Evolutionary conservation across 1,140 invertebrate genomes (phyloP).

Genomic region (Drosophila willistoni): DNA sequence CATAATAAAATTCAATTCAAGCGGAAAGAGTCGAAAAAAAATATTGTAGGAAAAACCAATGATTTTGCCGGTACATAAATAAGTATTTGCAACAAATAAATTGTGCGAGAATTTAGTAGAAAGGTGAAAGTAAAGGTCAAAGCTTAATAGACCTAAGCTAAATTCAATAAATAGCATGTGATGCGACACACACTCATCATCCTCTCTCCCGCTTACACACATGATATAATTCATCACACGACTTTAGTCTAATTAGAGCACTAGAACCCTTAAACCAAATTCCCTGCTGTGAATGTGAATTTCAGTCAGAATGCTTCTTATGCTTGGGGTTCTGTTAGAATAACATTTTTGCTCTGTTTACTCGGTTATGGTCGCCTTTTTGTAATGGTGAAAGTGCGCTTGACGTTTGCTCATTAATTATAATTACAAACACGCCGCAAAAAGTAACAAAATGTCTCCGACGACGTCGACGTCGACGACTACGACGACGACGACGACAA

Average conservation of each 20-base stretch:
- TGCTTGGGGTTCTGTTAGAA: conserved; percentile 22
- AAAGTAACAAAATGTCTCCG: conserved; percentile 42
- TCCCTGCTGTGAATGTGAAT: conserved; percentile 29
- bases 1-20: conserved; percentile 60
- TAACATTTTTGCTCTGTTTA: conserved; percentile 32
- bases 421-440: conserved; percentile 63
- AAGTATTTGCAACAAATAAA: conserved; percentile 38
- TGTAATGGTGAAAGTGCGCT: conserved; percentile 32
- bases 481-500: not conserved
- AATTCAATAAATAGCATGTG: conserved; percentile 5
- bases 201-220: not conserved
- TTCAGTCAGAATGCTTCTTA: conserved; percentile 34
- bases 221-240: conserved; percentile 26
- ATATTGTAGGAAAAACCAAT: conserved; percentile 28
- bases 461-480: conserved; percentile 4
- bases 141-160: not conserved
- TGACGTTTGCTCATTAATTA: conserved; percentile 70
- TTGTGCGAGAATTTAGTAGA: conserved; percentile 1
- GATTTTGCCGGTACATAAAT: conserved; percentile 48
- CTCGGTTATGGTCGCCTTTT: conserved; percentile 20
- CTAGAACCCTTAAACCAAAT: conserved; percentile 31
- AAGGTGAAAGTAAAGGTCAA: conserved; percentile 21
- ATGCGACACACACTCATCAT: not conserved
- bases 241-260: conserved; percentile 55
- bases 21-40: conserved; percentile 11